A percentile compares a stretch with the other conserved stretches of the same genome.
These are phyloP conservation scores for Cosmorhoe ocellata DNA, from an alignment of 2,888 invertebrate genomes.

Conservation along the genomic window DNA sequence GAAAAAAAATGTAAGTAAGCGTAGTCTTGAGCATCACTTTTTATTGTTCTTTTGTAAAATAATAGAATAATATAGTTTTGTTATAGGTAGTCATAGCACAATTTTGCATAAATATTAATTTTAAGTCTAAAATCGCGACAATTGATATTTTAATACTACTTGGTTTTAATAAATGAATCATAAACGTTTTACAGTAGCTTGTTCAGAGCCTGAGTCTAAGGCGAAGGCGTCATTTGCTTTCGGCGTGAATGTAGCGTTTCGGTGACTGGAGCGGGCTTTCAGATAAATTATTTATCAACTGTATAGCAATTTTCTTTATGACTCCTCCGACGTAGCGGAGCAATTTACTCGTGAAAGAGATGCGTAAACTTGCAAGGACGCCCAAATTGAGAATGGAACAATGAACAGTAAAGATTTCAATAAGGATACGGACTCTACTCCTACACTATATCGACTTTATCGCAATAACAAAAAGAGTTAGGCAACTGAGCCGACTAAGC, in stretches of 20 bases:
- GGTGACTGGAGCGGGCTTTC: slow-evolving; percentile 81
- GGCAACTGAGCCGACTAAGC: slow-evolving; percentile 29
- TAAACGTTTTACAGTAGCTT: no score
- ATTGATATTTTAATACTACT: no score
- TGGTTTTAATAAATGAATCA: no score
- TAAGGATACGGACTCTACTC: slow-evolving; percentile 45
- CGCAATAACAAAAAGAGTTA: slow-evolving; percentile 29
- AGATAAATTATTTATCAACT: slow-evolving; percentile 83
- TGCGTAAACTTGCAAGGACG: slow-evolving; percentile 81
- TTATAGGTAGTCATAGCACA: no score
- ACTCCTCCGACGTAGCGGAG: slow-evolving; percentile 81
- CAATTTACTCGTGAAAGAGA: slow-evolving; percentile 81
- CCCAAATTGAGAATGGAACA: slow-evolving; percentile 75
- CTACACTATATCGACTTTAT: slow-evolving; percentile 31
- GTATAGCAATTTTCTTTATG: slow-evolving; percentile 83
- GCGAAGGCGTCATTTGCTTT: neutral
- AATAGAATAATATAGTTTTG: no score
- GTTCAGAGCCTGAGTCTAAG: no score
- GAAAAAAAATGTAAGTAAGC: no score
- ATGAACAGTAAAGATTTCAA: slow-evolving; percentile 73
- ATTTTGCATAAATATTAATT: no score
- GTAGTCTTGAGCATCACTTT: no score
- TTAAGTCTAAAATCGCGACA: no score
- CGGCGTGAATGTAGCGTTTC: slow-evolving; percentile 58
- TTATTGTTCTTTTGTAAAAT: no score